phyloP scores from a whole-genome alignment of 1,140 invertebrate species.

The Platorchestia sp. region DNA sequence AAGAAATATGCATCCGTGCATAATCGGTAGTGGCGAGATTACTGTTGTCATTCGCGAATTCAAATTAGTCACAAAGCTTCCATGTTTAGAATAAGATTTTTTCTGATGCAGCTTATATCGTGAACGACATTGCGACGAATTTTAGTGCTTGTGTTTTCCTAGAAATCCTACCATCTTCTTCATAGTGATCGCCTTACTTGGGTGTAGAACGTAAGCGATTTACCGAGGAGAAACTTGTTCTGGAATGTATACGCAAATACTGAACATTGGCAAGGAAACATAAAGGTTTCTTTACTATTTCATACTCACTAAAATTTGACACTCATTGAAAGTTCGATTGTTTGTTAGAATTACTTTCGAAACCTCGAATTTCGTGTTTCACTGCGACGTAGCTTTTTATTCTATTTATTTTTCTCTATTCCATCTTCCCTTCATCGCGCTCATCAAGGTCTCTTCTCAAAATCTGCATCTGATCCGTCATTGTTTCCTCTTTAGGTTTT shows the following conservation, averaged over 20 bases:
- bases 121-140: background rate
- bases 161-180: background rate
- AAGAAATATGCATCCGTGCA: background rate
- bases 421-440: background rate
- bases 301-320: background rate
- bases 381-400: background rate
- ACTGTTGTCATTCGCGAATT: background rate
- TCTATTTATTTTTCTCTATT: background rate
- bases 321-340: background rate
- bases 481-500: too few species aligned
- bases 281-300: background rate
- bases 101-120: background rate
- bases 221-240: background rate
- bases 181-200: background rate
- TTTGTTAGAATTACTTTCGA: background rate
- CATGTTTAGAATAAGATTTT: background rate
- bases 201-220: background rate
- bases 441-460: background rate
- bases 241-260: background rate
- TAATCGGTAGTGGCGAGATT: background rate
- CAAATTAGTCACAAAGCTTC: background rate
- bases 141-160: background rate
- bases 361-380: background rate
- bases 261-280: background rate
- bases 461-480: background rate